A percentile compares a stretch with the other conserved stretches of the same genome.
Conservation (phyloP, 2,797 vertebrate genomes). For the Esox lucius region DNA sequence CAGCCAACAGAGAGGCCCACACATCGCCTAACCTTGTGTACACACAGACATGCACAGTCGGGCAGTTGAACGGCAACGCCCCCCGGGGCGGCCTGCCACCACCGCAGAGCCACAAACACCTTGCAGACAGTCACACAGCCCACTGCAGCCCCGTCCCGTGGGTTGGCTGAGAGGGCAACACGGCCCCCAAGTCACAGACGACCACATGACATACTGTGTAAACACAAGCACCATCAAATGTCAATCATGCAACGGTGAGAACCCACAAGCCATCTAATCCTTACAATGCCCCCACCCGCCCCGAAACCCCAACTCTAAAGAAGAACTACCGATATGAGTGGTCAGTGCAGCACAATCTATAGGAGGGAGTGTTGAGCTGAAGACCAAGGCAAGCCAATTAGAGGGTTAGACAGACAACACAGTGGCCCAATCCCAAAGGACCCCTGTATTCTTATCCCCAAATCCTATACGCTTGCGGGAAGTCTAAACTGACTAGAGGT, state of each 20-base stretch:
- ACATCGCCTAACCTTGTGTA: conserved; percentile 79
- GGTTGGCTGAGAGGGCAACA: neutral
- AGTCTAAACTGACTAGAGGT: no score
- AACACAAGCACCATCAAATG: conserved; percentile 6
- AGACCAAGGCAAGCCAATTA: conserved; percentile 18
- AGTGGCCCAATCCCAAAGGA: no score
- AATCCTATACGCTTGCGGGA: no score
- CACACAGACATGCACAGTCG: conserved; percentile 69
- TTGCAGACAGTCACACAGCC: conserved; percentile 25
- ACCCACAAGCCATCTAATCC: conserved; percentile 18
- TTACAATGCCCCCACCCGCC: no score
- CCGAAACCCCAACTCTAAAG: neutral
- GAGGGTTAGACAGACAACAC: conserved; percentile 1
- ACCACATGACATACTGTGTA: neutral
- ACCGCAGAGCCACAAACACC: conserved; percentile 5
- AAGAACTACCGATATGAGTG: neutral
- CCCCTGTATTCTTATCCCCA: no score
- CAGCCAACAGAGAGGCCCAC: conserved; percentile 79
- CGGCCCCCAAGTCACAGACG: neutral
- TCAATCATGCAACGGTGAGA: conserved; percentile 8
- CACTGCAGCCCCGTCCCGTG: neutral
- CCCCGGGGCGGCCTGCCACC: conserved; percentile 31
- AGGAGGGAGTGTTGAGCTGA: conserved; percentile 27
- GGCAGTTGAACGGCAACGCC: conserved; percentile 3
- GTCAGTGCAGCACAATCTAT: conserved; percentile 14